Evolutionary conservation across 1,140 invertebrate species (phyloP).

Genomic region (Drosophila eugracilis): DNA sequence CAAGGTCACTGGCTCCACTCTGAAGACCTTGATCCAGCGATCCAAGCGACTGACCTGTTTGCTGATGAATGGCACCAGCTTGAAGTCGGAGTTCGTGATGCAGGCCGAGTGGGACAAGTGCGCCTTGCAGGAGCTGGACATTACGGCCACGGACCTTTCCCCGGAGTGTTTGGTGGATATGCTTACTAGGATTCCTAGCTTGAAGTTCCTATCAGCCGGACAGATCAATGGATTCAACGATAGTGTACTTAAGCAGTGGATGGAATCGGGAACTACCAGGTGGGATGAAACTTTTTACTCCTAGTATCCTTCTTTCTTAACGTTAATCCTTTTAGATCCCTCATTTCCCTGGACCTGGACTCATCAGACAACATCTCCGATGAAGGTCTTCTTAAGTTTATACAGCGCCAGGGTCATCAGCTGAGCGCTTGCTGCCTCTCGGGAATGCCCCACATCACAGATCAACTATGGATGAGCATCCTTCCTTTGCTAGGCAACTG

Average conservation of each 20-base stretch:
- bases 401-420: constrained; percentile 94
- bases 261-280: constrained; percentile 93
- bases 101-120: constrained; percentile 98
- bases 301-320: neutral
- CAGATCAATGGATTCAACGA: constrained; percentile 99
- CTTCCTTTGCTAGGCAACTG: constrained; percentile 95
- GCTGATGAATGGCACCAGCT: constrained; percentile 97
- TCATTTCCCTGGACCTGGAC: constrained; percentile 96
- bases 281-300: constrained; percentile 23
- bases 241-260: constrained; percentile 94
- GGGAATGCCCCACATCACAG: constrained; percentile 99
- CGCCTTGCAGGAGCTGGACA: constrained; percentile 96
- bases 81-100: constrained; percentile 96
- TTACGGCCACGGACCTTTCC: constrained; percentile 97
- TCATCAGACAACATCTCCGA: constrained; percentile 98
- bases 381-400: constrained; percentile 95
- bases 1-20: constrained; percentile 98
- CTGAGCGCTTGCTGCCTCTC: constrained; percentile 94
- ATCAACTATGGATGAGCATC: constrained; percentile 97
- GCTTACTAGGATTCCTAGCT: constrained; percentile 93
- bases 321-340: constrained; percentile 58
- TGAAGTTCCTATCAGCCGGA: constrained; percentile 96
- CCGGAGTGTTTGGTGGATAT: constrained; percentile 97
- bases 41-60: constrained; percentile 96
- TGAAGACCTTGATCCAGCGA: constrained; percentile 97